Base-by-base conservation (phyloP, 92 coral and sea anemone species). In the Palythoa grandiflora region DNA sequence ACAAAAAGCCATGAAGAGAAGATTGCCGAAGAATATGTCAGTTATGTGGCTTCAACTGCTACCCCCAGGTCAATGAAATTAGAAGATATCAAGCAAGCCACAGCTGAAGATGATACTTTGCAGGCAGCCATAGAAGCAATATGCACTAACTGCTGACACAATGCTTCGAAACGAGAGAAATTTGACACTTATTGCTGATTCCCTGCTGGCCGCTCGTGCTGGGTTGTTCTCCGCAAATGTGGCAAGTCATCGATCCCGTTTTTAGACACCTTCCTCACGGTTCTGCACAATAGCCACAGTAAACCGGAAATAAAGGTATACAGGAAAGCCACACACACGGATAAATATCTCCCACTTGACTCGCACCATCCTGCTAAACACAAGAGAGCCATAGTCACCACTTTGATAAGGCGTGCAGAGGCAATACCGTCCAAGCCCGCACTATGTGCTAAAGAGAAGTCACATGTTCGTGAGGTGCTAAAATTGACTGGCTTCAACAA, bases 101-200 rank as follows among this genome's bases (percentile, higher is more conserved):
- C 59, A 15, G 16, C 21, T 50, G 53, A 52, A 13, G 87, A 70
- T n/a, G n/a, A 15, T 5, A 40, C 12, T 17, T 39, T 83, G n/a
- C 39, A 48, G 38, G 17, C 54, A 78, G 74, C 28, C 57, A 85
- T 55, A 15, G 80, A 74, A 75, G 89, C 83, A 14, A 36, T 85
- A 68, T 72, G 72, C 21, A 85, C 81, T 68, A 38, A 19, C 12
- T 8, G 63, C 21, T 73, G 80, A 80, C 60, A 54, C 60, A 54
- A 54, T 54, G 60, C 60, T 54, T 54, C 60, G 16, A 5, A 54
- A 54, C 28, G 28, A 0, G 28, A 28, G 28, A 28, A 28, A 28
- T 28, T 28, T 28, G 28, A 28, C 28, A 28, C 28, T 28, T 28
- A 28, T 28, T 28, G 28, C 28, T 28, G 28, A 28, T 28, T 28